Base-by-base conservation (phyloP, 1,140 invertebrate species). In the Luehdorfia chinensis region DNA sequence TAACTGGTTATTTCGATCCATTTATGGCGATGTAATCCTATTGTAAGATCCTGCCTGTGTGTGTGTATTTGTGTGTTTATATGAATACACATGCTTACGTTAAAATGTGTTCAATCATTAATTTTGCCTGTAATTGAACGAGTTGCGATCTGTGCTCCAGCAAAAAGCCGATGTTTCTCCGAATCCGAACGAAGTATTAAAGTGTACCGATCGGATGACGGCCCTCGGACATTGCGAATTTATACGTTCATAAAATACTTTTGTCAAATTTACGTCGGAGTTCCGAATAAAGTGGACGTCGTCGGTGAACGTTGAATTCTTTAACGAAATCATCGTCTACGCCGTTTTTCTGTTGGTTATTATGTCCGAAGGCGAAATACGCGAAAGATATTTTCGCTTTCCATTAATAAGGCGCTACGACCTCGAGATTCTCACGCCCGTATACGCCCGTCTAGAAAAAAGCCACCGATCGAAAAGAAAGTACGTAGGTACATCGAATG, bases 191-290 rank as follows among this genome's bases (percentile, higher is more conserved):
- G 45, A 51, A 59, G 71, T 71, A 66, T 63, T 66, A 65, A 73
- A 72, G 63, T 67, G 56, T 64, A 70, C 70, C 66, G 65, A 76
- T 79, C 73, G 62, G 62, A 60, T 59, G 66, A 66, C 56, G 60
- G 55, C 25, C 31, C 56, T 43, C 19, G 51, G 53, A 55, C 73
- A 70, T 74, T 57, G 50, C 60, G 76, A 77, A 73, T 78, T 75
- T 81, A 78, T 81, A 76, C 80, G 75, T 81, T 84, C 73, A 73
- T 80, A 75, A 84, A 79, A 84, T 83, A 69, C 75, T 76, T 80
- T 75, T 83, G 78, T 83, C 80, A 83, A 80, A 83, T 81, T 79
- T 84, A 75, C 76, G 67, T 56, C 66, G 66, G 55, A 49, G 66
- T 66, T 78, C 67, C 69, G 62, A 66, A 71, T 72, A 72, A 70